Evolutionary conservation across 2,113 vertebrate species (phyloP).

Genomic region (Pelodiscus sinensis): DNA sequence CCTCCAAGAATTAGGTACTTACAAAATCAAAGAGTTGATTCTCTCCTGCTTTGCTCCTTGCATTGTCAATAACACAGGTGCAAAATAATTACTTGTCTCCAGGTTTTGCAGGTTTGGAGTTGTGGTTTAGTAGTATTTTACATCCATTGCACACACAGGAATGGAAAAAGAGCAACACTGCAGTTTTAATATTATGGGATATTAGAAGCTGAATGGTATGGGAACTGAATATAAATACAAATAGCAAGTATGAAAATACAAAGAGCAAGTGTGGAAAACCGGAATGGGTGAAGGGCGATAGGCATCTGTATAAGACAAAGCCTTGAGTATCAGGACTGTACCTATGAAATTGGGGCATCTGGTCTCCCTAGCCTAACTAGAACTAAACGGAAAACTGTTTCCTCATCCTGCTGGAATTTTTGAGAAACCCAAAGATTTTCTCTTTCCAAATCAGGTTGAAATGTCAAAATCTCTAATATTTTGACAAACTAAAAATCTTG

Average conservation of each 20-base stretch:
- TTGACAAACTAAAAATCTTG: not conserved
- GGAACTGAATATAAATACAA: not conserved
- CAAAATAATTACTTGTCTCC: not conserved
- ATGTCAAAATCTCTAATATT: not conserved
- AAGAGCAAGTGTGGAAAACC: too few species aligned
- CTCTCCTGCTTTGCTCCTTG: not conserved
- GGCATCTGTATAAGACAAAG: too few species aligned
- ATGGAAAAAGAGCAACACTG: not conserved
- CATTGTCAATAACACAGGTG: accelerated
- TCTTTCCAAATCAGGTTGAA: not conserved
- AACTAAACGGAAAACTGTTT: not conserved
- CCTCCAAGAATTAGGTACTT: not conserved
- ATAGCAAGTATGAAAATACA: too few species aligned
- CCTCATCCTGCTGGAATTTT: not conserved
- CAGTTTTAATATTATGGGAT: accelerated
- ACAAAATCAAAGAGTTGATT: not conserved
- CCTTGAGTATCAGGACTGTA: too few species aligned
- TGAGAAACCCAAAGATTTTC: not conserved
- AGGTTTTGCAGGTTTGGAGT: accelerated
- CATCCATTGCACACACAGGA: accelerated
- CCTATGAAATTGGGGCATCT: too few species aligned
- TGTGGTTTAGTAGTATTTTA: accelerated
- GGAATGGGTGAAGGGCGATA: too few species aligned
- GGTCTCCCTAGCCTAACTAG: not conserved
- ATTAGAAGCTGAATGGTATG: accelerated